Evolutionary conservation across 2,888 invertebrate species (phyloP).

Genomic region (Trypoxylon attenuatum): DNA sequence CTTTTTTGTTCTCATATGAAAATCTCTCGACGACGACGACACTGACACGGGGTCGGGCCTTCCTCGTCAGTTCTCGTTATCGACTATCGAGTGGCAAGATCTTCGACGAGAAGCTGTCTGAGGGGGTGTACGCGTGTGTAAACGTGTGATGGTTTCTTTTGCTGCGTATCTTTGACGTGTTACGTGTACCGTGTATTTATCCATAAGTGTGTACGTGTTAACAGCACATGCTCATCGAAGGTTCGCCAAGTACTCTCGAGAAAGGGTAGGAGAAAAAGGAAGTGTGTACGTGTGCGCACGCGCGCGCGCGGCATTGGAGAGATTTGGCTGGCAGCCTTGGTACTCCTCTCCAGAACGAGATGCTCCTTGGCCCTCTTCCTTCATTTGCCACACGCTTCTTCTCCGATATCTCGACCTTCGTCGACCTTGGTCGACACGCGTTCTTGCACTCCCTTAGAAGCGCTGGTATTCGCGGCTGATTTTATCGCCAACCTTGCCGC

Average conservation of each 20-base stretch:
- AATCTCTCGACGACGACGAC: conserved; percentile 33
- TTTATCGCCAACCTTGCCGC: conserved; percentile 60
- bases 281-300: too few species aligned
- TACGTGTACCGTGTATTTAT: too few species aligned
- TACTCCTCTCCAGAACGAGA: conserved; percentile 28
- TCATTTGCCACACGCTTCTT: conserved; percentile 30
- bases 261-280: conserved; percentile 48
- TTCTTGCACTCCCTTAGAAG: conserved; percentile 50
- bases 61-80: conserved; percentile 20
- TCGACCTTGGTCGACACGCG: conserved; percentile 14
- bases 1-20: conserved; percentile 24
- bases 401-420: conserved; percentile 11
- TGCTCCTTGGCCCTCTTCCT: conserved; percentile 17
- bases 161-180: background rate
- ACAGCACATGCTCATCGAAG: conserved; percentile 45
- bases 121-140: background rate
- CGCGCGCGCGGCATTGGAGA: conserved; percentile 34
- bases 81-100: conserved; percentile 28
- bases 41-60: conserved; percentile 3
- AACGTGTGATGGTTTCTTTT: background rate
- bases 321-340: conserved; percentile 37
- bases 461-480: conserved; percentile 62
- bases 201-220: conserved; percentile 11
- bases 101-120: conserved; percentile 32
- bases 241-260: conserved; percentile 38